phyloP scores from a whole-genome alignment of 2,888 invertebrate species.

The Andrena dorsata region DNA sequence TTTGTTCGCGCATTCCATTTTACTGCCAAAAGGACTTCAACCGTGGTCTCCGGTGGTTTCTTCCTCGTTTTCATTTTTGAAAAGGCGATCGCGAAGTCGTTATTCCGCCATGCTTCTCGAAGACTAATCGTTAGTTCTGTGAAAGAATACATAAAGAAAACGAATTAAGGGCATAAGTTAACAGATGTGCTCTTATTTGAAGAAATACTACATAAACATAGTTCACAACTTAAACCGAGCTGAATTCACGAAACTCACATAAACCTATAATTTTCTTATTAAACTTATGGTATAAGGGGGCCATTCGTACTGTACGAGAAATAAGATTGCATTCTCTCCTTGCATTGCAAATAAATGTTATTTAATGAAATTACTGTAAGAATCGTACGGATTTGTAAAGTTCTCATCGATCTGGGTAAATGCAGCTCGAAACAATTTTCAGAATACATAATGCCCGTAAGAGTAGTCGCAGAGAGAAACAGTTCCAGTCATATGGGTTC shows the following conservation, averaged over 20 bases:
- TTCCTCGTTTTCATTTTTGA: slow-evolving; percentile 86
- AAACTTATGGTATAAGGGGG: no score
- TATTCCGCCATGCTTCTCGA: slow-evolving; percentile 86
- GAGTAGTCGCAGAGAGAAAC: not conserved
- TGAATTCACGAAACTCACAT: no score
- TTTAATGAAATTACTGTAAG: no score
- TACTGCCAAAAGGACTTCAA: slow-evolving; percentile 87
- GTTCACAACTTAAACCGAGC: no score
- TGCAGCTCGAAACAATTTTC: no score
- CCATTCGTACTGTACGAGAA: no score
- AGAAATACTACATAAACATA: not conserved
- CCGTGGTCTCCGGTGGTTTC: slow-evolving; percentile 81
- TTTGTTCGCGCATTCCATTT: slow-evolving; percentile 86
- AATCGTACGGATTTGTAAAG: no score
- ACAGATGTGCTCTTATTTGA: not conserved
- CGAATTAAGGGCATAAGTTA: not conserved
- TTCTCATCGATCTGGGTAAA: no score
- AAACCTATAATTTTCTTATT: no score
- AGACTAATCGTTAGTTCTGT: slow-evolving; percentile 86
- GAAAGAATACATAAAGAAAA: slow-evolving; percentile 63
- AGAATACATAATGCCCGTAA: no score
- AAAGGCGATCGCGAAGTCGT: slow-evolving; percentile 86
- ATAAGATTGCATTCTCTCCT: no score
- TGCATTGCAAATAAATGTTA: no score
- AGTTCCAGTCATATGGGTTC: not conserved